Base-by-base conservation (phyloP, 2,888 invertebrate species). In the Amphipyra berbera region DNA sequence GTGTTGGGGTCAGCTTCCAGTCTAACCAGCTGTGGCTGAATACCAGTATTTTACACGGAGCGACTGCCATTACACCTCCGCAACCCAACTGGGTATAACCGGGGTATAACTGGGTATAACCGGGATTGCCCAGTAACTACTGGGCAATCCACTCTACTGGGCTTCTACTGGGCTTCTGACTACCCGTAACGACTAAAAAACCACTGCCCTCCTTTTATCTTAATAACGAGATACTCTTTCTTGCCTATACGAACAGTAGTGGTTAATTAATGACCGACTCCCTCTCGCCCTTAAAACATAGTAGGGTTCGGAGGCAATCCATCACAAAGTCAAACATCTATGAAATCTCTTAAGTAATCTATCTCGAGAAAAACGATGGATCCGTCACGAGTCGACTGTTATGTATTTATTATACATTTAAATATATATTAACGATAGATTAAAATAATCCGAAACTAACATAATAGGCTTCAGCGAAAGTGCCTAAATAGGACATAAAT, bases 281-380 rank as follows among this genome's bases (percentile, higher is more conserved):
- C 21, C 21, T 75, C 59, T 76, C 69, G 57, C 63, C 66, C 76
- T 66, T 74, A 72, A 73, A 72, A 73, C 72, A 71, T 63, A 58
- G 59, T 21, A 46, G 58, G 74, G 52, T 57, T 65, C 54, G 57
- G 52, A 60, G 60, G 82, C 76, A 81, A 88, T 88, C 85, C 80
- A 86, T 88, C 85, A 88, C 81, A 70, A 84, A 87, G 81, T 84
- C 84, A 87, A 88, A 86, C 81, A 83, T 83, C 84, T 85, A 83
- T 84, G 81, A 86, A 88, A 87, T 84, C 81, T 85, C 78, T 73
- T 69, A 74, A 80, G 85, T 83, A 82, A 86, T 85, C 64, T 68
- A 78, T 81, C 77, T 81, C 76, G 76, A 30, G 63, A 69, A 67
- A 74, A 62, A 58, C 61, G 68, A 65, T 62, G 64, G 62, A 69